Evolutionary conservation across 2,888 invertebrate species (phyloP).

Genomic region (Philaethria dido): DNA sequence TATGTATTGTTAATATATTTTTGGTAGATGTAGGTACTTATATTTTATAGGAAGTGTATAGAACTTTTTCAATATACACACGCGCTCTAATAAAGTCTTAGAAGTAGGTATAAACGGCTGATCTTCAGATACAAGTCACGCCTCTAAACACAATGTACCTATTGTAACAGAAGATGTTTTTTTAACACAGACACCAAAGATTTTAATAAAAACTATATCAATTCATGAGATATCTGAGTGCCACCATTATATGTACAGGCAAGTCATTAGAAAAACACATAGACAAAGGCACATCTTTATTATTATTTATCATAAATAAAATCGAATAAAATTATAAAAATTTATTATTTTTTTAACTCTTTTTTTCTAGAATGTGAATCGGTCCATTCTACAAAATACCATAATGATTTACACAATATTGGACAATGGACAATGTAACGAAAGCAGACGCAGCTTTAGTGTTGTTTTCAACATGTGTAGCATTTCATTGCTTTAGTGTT

Average conservation of each 20-base stretch:
- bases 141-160: conserved; percentile 10
- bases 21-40: too few species aligned
- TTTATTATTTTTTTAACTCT: too few species aligned
- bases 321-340: too few species aligned
- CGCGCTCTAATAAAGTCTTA: conserved; percentile 5
- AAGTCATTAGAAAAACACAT: too few species aligned
- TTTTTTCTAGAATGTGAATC: neutral
- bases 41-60: too few species aligned
- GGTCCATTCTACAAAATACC: neutral
- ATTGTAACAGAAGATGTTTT: conserved; percentile 12
- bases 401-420: conserved; percentile 11
- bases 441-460: conserved; percentile 46
- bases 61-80: neutral
- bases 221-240: neutral
- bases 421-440: conserved; percentile 40
- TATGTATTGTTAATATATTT: too few species aligned
- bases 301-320: too few species aligned
- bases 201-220: neutral
- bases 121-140: conserved; percentile 13
- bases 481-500: conserved; percentile 63
- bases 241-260: too few species aligned
- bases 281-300: too few species aligned
- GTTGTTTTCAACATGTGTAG: conserved; percentile 59
- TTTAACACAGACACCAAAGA: neutral
- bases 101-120: conserved; percentile 6